Conservation (phyloP, 2,888 invertebrate genomes). For the Drosophila ezoana region DNA sequence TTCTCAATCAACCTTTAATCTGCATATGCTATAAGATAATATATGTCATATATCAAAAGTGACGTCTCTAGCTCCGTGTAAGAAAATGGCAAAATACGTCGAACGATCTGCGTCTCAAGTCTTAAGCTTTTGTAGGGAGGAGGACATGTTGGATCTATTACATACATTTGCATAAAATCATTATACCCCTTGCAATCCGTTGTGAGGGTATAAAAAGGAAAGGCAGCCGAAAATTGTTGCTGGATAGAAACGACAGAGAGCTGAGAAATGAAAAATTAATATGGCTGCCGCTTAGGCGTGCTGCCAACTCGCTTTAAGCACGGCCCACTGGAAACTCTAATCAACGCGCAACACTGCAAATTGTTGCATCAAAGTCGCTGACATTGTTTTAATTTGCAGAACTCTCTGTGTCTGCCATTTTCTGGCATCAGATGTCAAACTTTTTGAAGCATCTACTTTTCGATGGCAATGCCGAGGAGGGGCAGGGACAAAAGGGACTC, state of each 20-base stretch:
- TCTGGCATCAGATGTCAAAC: constrained; percentile 66
- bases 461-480: constrained; percentile 11
- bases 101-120: no score
- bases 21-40: no score
- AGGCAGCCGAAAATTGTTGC: constrained; percentile 14
- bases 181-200: no score
- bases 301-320: constrained; percentile 26
- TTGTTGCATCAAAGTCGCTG: constrained; percentile 60
- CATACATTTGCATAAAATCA: background rate
- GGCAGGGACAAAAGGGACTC: constrained; percentile 8
- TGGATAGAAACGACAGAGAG: constrained; percentile 6
- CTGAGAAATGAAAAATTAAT: constrained; percentile 55
- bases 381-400: constrained; percentile 72
- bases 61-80: no score
- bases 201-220: constrained; percentile 2
- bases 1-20: no score
- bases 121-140: no score
- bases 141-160: no score
- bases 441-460: constrained; percentile 43
- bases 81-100: no score
- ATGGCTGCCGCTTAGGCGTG: constrained; percentile 48
- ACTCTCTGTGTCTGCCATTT: constrained; percentile 20
- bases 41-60: no score
- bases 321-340: constrained; percentile 47
- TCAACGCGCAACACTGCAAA: constrained; percentile 48